A percentile compares a stretch with the other conserved stretches of the same genome.
Evolutionary conservation across 2,888 invertebrate genomes (phyloP).

Genomic region (Dolichopus griseipennis): DNA sequence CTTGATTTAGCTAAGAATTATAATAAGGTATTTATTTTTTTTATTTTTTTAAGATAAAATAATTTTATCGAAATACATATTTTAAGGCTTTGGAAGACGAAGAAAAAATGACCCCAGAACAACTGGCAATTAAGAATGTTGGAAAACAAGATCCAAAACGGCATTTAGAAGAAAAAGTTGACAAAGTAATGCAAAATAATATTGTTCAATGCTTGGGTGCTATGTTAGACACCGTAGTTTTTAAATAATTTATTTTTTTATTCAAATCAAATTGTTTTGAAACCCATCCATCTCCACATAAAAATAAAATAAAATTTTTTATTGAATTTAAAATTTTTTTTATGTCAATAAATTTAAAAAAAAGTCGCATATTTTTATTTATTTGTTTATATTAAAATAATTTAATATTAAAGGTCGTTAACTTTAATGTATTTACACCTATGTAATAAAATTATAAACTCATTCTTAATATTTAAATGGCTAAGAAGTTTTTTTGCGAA

Average conservation of each 20-base stretch:
- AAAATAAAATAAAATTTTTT: background rate
- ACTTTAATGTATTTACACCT: background rate
- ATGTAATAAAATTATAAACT: background rate
- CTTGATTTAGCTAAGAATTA: conserved; percentile 95
- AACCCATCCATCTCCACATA: background rate
- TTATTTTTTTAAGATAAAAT: conserved; percentile 7
- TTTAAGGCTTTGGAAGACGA: conserved; percentile 87
- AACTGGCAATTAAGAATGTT: conserved; percentile 98
- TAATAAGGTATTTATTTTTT: conserved; percentile 55
- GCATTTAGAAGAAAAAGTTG: conserved; percentile 97
- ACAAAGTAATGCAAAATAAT: conserved; percentile 91
- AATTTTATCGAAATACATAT: background rate
- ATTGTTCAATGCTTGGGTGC: conserved; percentile 97
- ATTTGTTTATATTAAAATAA: background rate
- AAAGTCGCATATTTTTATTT: background rate
- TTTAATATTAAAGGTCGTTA: background rate
- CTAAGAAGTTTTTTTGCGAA: conserved; percentile 36
- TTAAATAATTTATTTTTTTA: conserved; percentile 55
- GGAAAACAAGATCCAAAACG: conserved; percentile 98
- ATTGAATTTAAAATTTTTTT: background rate
- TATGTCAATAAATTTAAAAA: background rate
- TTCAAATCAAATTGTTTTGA: background rate
- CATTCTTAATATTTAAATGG: conserved; percentile 31
- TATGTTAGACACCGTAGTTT: conserved; percentile 88
- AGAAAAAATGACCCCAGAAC: conserved; percentile 98